Evolutionary conservation across 2,797 vertebrate species (phyloP), one percentile per base, ranked within the genome.

Genomic region (Sebastes wilsoni): DNA sequence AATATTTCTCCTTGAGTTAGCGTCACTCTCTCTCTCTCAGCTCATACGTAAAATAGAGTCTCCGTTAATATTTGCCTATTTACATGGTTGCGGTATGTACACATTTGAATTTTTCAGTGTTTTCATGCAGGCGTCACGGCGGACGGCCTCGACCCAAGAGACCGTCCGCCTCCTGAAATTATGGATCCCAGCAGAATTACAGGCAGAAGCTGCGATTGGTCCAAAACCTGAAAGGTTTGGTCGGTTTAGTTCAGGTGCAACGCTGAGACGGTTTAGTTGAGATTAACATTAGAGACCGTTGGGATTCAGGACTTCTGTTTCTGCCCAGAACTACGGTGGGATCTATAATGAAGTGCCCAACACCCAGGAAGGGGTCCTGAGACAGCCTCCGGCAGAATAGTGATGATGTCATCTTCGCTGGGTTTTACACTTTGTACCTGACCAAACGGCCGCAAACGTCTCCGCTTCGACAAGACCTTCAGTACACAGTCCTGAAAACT

Each of bases 21-120:
- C 49, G 20, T 75, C 82, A 54, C 32, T 9, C 88, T 86, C 91
- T 92, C 89, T 90, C 90, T 90, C 74, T 86, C 86, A 66, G 77
- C 90, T 94, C 92, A 89, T 95, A 96, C 94, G 84, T 94, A 96
- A 96, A 96, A 96, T 96, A 96, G 92, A 96, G 91, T 95, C 92
- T 95, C 92, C 92, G 66, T 93, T 95, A 94, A 90, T 93, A 94
- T 95, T 93, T 94, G 75, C 82, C 20, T 95, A 96, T 95, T 95
- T 95, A 96, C 95, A 96, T 12, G 58, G 66, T 80, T 88, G 88
- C 83, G 59, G 1, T 94, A 94, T 94, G n/a, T 93, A 95, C 94
- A 95, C 30, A 3, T 49, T 56, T 56, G 5, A 55, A 75, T 56
- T 75, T 34, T 79, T 88, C 88, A 85, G 83, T 88, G 82, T 93